Conservation (phyloP, 1,140 invertebrate species). For the Pollicipes pollicipes region DNA sequence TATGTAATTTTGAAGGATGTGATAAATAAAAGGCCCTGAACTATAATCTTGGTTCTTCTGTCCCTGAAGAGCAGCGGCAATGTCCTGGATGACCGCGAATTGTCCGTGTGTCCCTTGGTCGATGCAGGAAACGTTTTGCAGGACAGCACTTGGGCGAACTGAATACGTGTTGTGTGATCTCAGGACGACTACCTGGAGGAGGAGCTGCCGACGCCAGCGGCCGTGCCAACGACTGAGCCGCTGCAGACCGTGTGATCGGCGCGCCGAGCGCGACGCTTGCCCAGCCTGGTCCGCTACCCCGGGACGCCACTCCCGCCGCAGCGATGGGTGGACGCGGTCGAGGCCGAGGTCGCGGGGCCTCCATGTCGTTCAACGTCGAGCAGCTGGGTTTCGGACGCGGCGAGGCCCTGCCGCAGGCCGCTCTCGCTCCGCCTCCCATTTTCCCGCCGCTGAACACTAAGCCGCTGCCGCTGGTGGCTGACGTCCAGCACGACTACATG, state of each 20-base stretch:
- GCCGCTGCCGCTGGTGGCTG: constrained; percentile 34
- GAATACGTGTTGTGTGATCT: too few species aligned
- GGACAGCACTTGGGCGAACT: too few species aligned
- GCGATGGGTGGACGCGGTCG: constrained; percentile 25
- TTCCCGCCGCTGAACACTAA: constrained; percentile 43
- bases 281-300: too few species aligned
- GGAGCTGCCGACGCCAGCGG: constrained; percentile 22
- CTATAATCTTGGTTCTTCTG: too few species aligned
- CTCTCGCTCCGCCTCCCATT: constrained; percentile 43
- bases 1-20: too few species aligned
- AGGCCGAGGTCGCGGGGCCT: constrained; percentile 30
- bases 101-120: too few species aligned
- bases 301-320: constrained; percentile 17
- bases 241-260: constrained; percentile 12
- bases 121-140: too few species aligned
- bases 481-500: constrained; percentile 31
- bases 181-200: constrained; percentile 24
- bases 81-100: too few species aligned
- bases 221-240: constrained; percentile 18
- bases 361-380: constrained; percentile 41
- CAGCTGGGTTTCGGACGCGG: constrained; percentile 39
- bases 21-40: too few species aligned
- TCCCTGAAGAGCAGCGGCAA: too few species aligned
- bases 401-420: constrained; percentile 38
- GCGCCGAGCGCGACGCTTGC: too few species aligned